Evolutionary conservation across 1,140 invertebrate species (phyloP).

Genomic region (Pogonomyrmex barbatus): DNA sequence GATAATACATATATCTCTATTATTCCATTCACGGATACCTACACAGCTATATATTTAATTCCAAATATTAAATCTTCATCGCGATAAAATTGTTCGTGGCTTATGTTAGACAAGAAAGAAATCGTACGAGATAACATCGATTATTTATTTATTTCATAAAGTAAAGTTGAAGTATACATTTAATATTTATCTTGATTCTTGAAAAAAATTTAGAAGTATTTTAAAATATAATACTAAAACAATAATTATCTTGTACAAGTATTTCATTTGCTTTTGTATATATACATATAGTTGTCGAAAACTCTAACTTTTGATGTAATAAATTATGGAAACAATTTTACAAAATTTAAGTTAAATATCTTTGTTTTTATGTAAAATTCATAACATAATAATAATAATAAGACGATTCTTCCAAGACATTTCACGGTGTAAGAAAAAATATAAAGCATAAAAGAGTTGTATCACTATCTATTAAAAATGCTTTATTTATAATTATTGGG

Average conservation of each 20-base stretch:
- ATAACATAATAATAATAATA: neutral
- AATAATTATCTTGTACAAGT: neutral
- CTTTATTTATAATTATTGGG: no score
- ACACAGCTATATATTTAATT: neutral
- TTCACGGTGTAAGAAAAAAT: neutral
- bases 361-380: neutral
- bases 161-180: neutral
- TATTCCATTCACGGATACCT: conserved; percentile 24
- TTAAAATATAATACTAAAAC: neutral
- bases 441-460: neutral
- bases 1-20: conserved; percentile 24
- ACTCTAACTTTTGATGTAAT: conserved; percentile 14
- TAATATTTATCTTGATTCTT: neutral
- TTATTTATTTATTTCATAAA: neutral
- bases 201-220: neutral
- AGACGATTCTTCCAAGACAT: neutral
- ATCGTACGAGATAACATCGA: neutral
- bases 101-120: conserved; percentile 3
- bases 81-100: neutral
- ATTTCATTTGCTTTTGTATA: neutral
- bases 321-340: neutral
- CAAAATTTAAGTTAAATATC: neutral
- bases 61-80: conserved; percentile 11
- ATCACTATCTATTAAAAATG: conserved; percentile 2
- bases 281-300: neutral